Percentiles rank a stretch among this genome's conserved stretches.
These are phyloP conservation scores for Platycnemis pennipes DNA, from an alignment of 2,888 invertebrate genomes.

Conservation along the genomic window DNA sequence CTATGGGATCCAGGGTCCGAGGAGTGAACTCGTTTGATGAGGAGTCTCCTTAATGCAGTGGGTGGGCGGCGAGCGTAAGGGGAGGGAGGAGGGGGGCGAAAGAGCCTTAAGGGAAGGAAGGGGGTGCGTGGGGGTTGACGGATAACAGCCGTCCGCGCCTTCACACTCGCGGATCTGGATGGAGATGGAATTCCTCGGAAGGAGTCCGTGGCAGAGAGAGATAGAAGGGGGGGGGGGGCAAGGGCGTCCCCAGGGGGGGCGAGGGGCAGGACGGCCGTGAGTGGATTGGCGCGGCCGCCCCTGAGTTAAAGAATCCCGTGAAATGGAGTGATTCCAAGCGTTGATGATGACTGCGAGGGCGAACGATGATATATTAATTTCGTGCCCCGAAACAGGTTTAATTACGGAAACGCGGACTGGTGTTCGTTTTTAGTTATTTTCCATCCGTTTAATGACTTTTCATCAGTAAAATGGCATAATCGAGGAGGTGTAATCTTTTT, in stretches of 20 bases:
- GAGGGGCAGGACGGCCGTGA: not conserved
- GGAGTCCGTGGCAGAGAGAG: too few species aligned
- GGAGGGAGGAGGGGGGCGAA: not conserved
- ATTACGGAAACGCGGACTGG: not conserved
- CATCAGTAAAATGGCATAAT: not conserved
- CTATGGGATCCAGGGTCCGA: not conserved
- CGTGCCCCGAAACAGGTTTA: not conserved
- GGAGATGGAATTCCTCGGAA: constrained; percentile 6
- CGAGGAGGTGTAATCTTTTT: too few species aligned
- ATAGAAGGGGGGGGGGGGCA: not conserved
- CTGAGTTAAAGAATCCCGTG: not conserved
- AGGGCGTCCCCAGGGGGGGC: not conserved
- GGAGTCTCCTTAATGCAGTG: constrained; percentile 44
- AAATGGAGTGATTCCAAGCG: not conserved
- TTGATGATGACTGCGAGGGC: not conserved
- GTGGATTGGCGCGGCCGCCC: not conserved
- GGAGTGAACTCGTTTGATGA: constrained; percentile 56
- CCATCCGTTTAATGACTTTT: not conserved
- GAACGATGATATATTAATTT: not conserved
- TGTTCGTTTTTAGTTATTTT: not conserved
- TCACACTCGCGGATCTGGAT: not conserved
- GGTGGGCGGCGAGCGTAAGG: not conserved
- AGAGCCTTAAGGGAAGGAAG: not conserved
- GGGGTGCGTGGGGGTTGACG: not conserved
- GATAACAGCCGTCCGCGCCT: not conserved